Base-by-base conservation (phyloP, 2,888 invertebrate genomes). In the Nezara viridula region DNA sequence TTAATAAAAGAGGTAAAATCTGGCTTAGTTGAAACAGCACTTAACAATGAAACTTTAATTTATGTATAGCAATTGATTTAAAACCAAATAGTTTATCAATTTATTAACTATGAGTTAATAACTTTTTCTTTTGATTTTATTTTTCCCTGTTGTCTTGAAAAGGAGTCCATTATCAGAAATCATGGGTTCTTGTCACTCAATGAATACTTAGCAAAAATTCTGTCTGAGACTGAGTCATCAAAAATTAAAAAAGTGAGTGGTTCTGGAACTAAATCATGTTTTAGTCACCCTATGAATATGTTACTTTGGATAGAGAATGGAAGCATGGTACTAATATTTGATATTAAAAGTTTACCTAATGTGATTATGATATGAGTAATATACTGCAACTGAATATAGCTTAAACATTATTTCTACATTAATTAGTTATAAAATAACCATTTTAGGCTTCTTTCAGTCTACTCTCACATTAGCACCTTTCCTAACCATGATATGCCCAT, bases 81-180 rank as follows among this genome's bases (percentile, higher is more conserved):
- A 0, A 37, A 73, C 14, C n/a, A 44, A 44, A 44, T 7, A 44
- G 10, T 44, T 10, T 7, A 7, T 44, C 44, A 44, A 10, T 44
- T 44, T 44, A 44, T 44, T 44, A 44, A 44, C 44, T 7, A 19
- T 32, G 19, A 73, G 6, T 37, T 73, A 37, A 19, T 73, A n/a
- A 27, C 60, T 12, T 55, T 55, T 55, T 16, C 10, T 37, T 73
- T 73, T 55, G 14, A 24, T 9, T 55, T n/a, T 55, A 27, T 52
- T 55, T 81, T 81, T 44, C 81, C 44, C n/a, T 81, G 21, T 44
- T 81, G 40, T 81, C 44, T 47, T 81, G n/a, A 44, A n/a, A 81
- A 81, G 81, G 81, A 81, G 24, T 81, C 81, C 40, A 81, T 81
- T 44, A 81, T 81, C 81, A 81, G 81, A 81, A 81, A 81, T 47